Base-by-base conservation (phyloP, 2,113 vertebrate species). In the Ellobius talpinus region DNA sequence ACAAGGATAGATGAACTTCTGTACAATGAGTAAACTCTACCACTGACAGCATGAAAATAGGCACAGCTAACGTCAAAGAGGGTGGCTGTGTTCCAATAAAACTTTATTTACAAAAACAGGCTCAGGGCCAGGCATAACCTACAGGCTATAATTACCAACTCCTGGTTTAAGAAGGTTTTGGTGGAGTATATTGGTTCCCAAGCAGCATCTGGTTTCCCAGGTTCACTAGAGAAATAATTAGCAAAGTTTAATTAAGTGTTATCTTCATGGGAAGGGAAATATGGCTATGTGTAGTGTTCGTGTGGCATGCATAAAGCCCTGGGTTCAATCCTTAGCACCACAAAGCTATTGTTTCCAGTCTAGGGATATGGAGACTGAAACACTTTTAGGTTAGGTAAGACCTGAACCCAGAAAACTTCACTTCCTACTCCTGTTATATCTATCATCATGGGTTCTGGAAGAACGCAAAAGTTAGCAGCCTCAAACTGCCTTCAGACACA, bases 51-150 rank as follows among this genome's bases (percentile, higher is more conserved):
- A 81, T 21, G 86, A 86, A 93, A 89, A 50, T 82, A 96, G 91
- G 36, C 87, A 91, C 0, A 85, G 79, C 73, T 26, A 66, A 93
- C 52, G 93, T 45, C 66, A 72, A 89, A 78, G 61, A 66, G n/a
- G 36, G 45, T 84, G 91, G 24, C 82, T 94, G 3, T 66, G 63
- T 91, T 82, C 33, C 94, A 91, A 82, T 91, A 97, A 96, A 93
- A 93, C 79, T 96, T 96, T 93, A 96, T 94, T 95, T 96, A 89
- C 50, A 88, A 92, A 96, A 96, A 66, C 58, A 90, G 95, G 87
- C 47, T 94, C 63, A 87, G 36, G 55, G 74, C n/a, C 63, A n/a
- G 73, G 94, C 73, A 79, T 76, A 47, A 45, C 36, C 87, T 93
- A 31, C 13, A 93, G 65, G 65, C 33, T 42, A 14, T 77, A 81